A percentile compares a stretch with the other conserved stretches of the same genome.
Evolutionary conservation across 2,797 vertebrate genomes (phyloP).

Genomic region (Gadopsis bispinosus): DNA sequence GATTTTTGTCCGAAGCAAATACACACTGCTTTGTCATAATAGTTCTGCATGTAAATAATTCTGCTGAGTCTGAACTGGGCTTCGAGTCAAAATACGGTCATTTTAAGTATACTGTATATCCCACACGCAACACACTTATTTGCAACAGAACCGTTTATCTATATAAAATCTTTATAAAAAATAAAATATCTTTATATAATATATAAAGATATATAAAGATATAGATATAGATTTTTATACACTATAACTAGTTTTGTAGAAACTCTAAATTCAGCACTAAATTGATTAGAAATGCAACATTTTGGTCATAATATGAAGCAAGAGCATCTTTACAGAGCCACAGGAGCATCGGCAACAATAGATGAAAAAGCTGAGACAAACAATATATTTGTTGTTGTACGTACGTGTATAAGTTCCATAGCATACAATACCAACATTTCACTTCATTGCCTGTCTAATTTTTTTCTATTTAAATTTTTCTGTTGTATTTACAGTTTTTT

Average conservation of each 20-base stretch:
- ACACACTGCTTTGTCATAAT: too few relatives aligned
- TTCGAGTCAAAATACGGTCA: too few relatives aligned
- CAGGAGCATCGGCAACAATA: not conserved
- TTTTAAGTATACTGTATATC: not conserved
- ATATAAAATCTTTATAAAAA: too few relatives aligned
- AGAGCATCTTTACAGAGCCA: not conserved
- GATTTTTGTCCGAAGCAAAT: too few relatives aligned
- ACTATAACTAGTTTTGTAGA: not conserved
- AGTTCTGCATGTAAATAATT: too few relatives aligned
- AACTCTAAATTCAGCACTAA: not conserved
- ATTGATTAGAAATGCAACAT: not conserved
- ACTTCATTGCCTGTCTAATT: not conserved
- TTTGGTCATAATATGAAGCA: not conserved
- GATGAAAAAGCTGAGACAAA: not conserved
- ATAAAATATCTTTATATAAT: too few relatives aligned
- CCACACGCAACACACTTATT: not conserved
- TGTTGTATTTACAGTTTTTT: not conserved
- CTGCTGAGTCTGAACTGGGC: not conserved
- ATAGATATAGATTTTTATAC: not conserved
- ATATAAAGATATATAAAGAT: not conserved
- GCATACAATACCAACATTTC: not conserved
- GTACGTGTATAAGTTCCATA: not conserved
- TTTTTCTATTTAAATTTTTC: not conserved
- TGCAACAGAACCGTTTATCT: not conserved
- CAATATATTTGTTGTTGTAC: too few relatives aligned